Conservation (phyloP, 2,113 vertebrate genomes). For the Chloroceryle aenea region DNA sequence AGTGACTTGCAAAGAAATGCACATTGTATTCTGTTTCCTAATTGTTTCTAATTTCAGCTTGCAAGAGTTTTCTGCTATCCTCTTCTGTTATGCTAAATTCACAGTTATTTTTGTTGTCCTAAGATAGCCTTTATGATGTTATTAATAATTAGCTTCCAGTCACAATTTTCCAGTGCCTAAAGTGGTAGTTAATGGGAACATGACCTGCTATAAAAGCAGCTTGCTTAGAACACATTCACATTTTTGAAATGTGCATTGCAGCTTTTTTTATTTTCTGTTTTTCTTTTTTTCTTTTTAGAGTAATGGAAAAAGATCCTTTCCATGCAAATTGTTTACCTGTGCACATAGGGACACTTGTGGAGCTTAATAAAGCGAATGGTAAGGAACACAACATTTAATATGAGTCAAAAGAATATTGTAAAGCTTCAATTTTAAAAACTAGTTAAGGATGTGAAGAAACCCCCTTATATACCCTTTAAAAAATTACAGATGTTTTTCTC, state of each 20-base stretch:
- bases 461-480: background rate
- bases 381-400: background rate
- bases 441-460: background rate
- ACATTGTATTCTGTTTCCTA: background rate
- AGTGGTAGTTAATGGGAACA: background rate
- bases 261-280: background rate
- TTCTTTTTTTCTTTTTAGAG: slow-evolving; percentile 75
- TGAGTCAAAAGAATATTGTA: background rate
- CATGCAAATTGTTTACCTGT: slow-evolving; percentile 98
- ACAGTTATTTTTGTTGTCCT: background rate
- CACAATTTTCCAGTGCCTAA: background rate
- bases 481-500: background rate
- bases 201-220: background rate
- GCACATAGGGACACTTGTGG: slow-evolving; percentile 97
- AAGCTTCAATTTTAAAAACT: background rate
- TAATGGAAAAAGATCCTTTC: slow-evolving; percentile 98
- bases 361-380: slow-evolving; percentile 98
- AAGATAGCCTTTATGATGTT: background rate
- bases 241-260: background rate
- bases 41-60: background rate
- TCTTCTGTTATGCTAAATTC: background rate
- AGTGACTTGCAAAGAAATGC: background rate
- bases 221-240: background rate
- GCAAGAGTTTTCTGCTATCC: background rate
- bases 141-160: background rate